These are phyloP conservation scores for Clarias fuscus DNA, from an alignment of 2,797 vertebrate genomes.

Conservation along the genomic window DNA sequence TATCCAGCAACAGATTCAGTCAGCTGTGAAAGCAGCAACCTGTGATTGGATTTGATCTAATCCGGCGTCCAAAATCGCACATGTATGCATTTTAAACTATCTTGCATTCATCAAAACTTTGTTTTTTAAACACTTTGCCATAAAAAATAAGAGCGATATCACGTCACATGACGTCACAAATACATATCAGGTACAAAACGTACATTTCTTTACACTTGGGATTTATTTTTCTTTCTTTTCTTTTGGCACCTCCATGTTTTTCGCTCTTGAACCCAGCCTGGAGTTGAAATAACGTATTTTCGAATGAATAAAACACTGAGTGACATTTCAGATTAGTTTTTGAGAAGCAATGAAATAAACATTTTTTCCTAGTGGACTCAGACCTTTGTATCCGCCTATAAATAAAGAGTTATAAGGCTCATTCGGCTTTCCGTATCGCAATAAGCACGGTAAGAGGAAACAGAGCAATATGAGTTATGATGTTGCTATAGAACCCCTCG, in stretches of 20 bases:
- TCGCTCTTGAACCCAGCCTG: neutral
- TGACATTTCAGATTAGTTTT: slow-evolving; percentile 8
- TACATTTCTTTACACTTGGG: neutral
- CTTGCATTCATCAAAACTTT: neutral
- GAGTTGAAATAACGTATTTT: neutral
- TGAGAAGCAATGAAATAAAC: neutral
- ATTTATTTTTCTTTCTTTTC: neutral
- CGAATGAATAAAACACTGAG: neutral
- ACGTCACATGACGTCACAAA: neutral
- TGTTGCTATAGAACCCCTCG: slow-evolving; percentile 16
- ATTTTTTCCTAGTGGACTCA: neutral
- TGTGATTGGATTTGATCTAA: slow-evolving; percentile 9
- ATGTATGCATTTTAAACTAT: neutral
- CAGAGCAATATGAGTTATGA: slow-evolving; percentile 26
- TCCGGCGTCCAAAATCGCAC: neutral
- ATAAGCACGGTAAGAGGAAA: slow-evolving; percentile 19
- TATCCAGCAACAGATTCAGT: neutral
- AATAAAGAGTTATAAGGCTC: slow-evolving; percentile 22
- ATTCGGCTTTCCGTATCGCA: neutral
- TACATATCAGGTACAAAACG: neutral
- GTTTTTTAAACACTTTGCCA: neutral
- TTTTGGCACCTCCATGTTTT: neutral
- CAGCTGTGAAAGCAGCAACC: neutral
- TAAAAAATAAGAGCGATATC: neutral
- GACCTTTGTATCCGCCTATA: neutral